Percentiles rank a stretch among this genome's conserved stretches.
Evolutionary conservation across 2,888 invertebrate species (phyloP).

Genomic region (Apocheima hispidaria): DNA sequence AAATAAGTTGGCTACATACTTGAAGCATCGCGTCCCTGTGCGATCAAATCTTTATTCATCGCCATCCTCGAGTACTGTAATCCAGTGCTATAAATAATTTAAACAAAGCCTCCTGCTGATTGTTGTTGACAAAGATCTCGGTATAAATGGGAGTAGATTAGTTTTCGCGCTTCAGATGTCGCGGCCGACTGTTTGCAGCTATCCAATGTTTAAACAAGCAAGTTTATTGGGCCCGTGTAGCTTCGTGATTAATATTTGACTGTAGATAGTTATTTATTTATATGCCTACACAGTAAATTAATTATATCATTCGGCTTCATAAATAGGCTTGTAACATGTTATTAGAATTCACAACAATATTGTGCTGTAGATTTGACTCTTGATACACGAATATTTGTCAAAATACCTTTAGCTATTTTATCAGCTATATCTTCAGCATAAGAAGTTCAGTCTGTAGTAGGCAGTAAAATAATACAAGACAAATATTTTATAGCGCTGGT

Average conservation of each 20-base stretch:
- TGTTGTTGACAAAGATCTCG: conserved; percentile 56
- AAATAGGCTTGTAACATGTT: not conserved
- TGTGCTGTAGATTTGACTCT: too few relatives aligned
- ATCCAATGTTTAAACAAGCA: conserved; percentile 8
- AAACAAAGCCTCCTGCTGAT: conserved; percentile 55
- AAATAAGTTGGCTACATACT: too few relatives aligned
- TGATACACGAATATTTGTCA: too few relatives aligned
- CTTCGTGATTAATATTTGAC: conserved; percentile 9
- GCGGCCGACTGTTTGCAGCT: not conserved
- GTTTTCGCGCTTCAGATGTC: conserved; percentile 18
- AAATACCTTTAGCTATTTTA: too few relatives aligned
- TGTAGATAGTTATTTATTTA: not conserved
- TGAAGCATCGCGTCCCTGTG: not conserved
- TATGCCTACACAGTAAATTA: not conserved
- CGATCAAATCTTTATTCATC: conserved; percentile 13
- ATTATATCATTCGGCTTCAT: not conserved
- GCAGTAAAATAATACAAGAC: too few relatives aligned
- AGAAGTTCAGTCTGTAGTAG: too few relatives aligned
- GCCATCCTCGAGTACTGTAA: conserved; percentile 29
- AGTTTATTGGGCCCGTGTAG: conserved; percentile 8
- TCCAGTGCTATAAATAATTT: conserved; percentile 53
- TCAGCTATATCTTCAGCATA: too few relatives aligned
- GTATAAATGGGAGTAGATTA: conserved; percentile 60
- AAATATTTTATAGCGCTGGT: not conserved
- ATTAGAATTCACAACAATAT: too few relatives aligned